These are phyloP conservation scores for Aphodius sticticus DNA, from an alignment of 2,888 invertebrate species.

Conservation along the genomic window DNA sequence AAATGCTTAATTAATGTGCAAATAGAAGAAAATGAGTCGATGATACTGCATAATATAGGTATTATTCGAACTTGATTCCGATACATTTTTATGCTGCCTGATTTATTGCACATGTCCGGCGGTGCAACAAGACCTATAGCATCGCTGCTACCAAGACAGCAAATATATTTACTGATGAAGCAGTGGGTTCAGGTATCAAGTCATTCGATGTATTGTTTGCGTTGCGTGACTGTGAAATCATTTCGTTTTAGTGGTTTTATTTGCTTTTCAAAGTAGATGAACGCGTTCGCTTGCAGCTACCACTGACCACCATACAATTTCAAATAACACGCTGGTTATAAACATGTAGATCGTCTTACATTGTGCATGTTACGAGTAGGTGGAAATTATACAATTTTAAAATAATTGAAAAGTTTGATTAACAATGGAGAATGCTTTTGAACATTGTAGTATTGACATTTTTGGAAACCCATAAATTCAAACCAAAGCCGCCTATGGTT, in stretches of 20 bases:
- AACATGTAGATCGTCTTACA: not conserved
- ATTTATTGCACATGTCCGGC: slow-evolving; percentile 6
- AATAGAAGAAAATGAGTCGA: no score
- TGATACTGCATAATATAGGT: slow-evolving; percentile 22
- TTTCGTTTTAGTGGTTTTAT: not conserved
- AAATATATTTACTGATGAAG: slow-evolving; percentile 23
- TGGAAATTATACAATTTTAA: no score
- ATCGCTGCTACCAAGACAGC: slow-evolving; percentile 17
- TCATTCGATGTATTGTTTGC: slow-evolving; percentile 18
- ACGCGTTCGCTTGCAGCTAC: not conserved
- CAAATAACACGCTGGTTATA: not conserved
- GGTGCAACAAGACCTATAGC: slow-evolving; percentile 14
- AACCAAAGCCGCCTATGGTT: not conserved
- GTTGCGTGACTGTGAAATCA: slow-evolving; percentile 22
- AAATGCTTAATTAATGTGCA: no score
- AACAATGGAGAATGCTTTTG: not conserved
- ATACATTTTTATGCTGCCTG: not conserved
- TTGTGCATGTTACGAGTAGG: not conserved
- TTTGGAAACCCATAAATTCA: not conserved
- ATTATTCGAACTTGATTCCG: not conserved
- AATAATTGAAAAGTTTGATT: not conserved
- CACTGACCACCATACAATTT: not conserved
- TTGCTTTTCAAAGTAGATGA: not conserved
- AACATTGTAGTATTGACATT: not conserved
- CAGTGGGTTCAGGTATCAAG: slow-evolving; percentile 12